Conservation (phyloP, 2,113 vertebrate species). For the Perognathus longimembris region DNA sequence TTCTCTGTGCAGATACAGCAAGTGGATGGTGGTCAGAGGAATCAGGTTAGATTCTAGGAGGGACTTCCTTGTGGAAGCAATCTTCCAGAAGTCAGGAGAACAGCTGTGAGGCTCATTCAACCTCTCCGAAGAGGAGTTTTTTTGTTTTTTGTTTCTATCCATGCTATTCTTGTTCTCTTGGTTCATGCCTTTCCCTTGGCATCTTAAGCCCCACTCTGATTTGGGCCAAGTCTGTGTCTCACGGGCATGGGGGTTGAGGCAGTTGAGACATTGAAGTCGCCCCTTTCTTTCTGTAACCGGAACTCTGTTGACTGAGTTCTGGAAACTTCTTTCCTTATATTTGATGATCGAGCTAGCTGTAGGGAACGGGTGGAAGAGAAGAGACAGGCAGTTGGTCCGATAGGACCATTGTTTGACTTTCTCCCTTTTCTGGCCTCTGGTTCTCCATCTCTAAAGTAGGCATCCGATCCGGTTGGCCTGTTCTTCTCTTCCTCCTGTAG, state of each 20-base stretch:
- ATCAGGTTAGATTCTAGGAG: not conserved
- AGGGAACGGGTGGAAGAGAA: not conserved
- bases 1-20: not conserved
- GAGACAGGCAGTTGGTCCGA: not conserved
- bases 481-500: not conserved
- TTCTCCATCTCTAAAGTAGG: constrained; percentile 7
- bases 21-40: not conserved
- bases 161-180: not conserved
- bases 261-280: not conserved
- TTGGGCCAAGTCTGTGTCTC: not conserved
- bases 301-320: not conserved
- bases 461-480: not conserved
- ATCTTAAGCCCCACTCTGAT: not conserved
- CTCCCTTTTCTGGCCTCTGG: not conserved
- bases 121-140: not conserved
- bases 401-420: not conserved
- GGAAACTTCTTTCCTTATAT: not conserved
- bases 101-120: not conserved
- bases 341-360: not conserved
- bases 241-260: not conserved
- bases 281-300: not conserved
- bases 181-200: not conserved
- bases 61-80: not conserved
- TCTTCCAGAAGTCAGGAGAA: not conserved
- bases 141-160: not conserved